Evolutionary conservation across 2,797 vertebrate genomes (phyloP), one percentile per base, ranked within the genome.

Genomic region (Crypturellus tataupa): DNA sequence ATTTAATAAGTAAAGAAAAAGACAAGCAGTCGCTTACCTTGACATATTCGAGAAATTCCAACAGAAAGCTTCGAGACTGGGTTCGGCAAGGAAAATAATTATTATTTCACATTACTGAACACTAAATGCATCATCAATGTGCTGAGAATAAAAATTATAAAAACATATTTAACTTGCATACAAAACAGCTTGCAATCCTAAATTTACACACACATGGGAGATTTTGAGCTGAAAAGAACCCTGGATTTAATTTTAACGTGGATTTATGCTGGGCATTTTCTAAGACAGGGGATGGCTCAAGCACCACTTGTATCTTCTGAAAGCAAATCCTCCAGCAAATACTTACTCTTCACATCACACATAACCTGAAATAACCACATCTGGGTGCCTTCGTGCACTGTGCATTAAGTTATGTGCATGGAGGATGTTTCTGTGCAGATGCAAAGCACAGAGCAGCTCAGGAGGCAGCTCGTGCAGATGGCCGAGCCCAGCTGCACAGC

Each of bases 41-140:
- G 27, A 99, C 97, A 80, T 99, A 98, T 51, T 98, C 96, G 63
- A 99, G 98, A 96, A 99, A 99, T 82, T 99, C 99, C 35, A 98
- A 97, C 59, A 99, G 98, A 35, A 99, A 98, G 96, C 98, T 99
- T 31, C 96, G 98, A 49, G 99, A 98, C 99, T 99, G 96, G 71
- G 96, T 47, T 73, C 20, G 64, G 86, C 31, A 95, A 93, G 89
- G 96, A 95, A 87, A 97, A 70, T 13, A 91, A 70, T 0, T 20
- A 35, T 89, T 68, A 96, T 20, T 93, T 90, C 7, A 72, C 55
- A 71, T 9, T 40, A 14, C 15, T 3, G 4, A 63, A 35, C 39
- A 21, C 19, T 9, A 85, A 51, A 80, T 4, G 4, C 59, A 63
- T 47, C 8, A 4, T 53, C 72, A 80, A 47, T 37, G 27, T 40